Percentiles rank a stretch among this genome's conserved stretches.
These are phyloP conservation scores for Epizoanthus ramosus DNA, from an alignment of 92 coral and sea anemone species.

Conservation along the genomic window DNA sequence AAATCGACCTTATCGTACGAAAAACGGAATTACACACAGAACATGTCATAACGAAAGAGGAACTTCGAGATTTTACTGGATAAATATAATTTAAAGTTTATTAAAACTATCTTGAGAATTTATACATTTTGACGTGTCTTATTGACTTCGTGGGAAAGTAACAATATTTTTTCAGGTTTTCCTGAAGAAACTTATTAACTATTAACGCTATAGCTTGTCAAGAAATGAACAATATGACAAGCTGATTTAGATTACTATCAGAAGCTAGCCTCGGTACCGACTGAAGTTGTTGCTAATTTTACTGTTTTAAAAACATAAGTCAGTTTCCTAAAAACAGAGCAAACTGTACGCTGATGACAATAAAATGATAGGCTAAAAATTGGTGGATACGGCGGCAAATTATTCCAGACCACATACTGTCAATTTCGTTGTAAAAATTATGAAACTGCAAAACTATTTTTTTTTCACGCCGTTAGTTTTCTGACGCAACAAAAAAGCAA, in stretches of 20 bases:
- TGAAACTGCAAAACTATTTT: too few relatives aligned
- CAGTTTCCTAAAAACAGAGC: background rate
- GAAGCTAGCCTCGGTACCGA: background rate
- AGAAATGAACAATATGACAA: background rate
- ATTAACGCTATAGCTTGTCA: conserved; percentile 1
- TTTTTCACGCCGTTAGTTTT: too few relatives aligned
- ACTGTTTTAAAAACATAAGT: background rate
- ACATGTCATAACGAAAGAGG: conserved; percentile 17
- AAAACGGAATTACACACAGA: conserved; percentile 34
- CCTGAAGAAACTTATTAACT: conserved; percentile 17
- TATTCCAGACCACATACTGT: too few relatives aligned
- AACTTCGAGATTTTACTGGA: conserved; percentile 21
- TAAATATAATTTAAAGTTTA: conserved; percentile 21
- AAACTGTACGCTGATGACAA: background rate
- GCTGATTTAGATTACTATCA: background rate
- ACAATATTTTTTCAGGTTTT: conserved; percentile 17
- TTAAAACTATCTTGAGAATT: conserved; percentile 36
- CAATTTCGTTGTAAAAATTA: too few relatives aligned
- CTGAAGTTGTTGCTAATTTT: background rate
- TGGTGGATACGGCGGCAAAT: too few relatives aligned
- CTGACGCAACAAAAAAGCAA: too few relatives aligned
- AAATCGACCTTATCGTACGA: conserved; percentile 35
- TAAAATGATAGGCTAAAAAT: too few relatives aligned
- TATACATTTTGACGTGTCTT: conserved; percentile 16
- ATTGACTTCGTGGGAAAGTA: conserved; percentile 39